Evolutionary conservation across 2,888 invertebrate species (phyloP), one percentile per base, ranked within the genome.

Genomic region (Cylindroiulus punctatus): DNA sequence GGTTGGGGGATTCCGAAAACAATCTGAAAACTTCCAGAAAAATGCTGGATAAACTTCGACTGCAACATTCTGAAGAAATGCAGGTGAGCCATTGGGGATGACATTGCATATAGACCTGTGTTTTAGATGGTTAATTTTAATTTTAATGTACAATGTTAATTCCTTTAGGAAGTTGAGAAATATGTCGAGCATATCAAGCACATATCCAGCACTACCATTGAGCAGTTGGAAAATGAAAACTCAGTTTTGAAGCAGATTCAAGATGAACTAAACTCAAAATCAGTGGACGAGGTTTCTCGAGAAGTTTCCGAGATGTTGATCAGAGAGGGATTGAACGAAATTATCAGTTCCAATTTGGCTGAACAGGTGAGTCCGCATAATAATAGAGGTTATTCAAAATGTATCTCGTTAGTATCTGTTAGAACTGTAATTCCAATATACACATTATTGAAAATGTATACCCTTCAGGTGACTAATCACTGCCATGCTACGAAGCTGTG

Each of bases 1-100:
- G 91, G 91, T 88, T 91, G 83, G 90, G 90, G 32, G 91, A 91
- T 89, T 91, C 91, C 40, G 91, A 91, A 88, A 91, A 90, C 85
- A 91, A 91, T 89, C 89, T 91, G 40, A 89, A 90, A 65, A 91
- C 91, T 57, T 90, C 90, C 0, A 88, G 91, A 30, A 90, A 90
- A 88, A 91, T 91, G 89, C 88, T 91, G 86, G 91, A 91, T 87
- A 91, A 91, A 89, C 88, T 91, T 30, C 89, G 90, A 85, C 90
- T 90, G 86, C 90, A 91, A 86, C 90, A 91, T 86, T 89, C 90
- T 88, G 90, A 91, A 88, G 91, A 91, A 88, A 89, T 91, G 87
- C 90, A 90, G 89, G 91, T 90, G 87, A 76, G 44, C n/a, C 36
- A 57, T 26, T 22, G 36, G 2, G 36, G 7, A 4, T 36, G n/a